Evolutionary conservation across 2,888 invertebrate genomes (phyloP).

Genomic region (Lepidochitona cinerea): DNA sequence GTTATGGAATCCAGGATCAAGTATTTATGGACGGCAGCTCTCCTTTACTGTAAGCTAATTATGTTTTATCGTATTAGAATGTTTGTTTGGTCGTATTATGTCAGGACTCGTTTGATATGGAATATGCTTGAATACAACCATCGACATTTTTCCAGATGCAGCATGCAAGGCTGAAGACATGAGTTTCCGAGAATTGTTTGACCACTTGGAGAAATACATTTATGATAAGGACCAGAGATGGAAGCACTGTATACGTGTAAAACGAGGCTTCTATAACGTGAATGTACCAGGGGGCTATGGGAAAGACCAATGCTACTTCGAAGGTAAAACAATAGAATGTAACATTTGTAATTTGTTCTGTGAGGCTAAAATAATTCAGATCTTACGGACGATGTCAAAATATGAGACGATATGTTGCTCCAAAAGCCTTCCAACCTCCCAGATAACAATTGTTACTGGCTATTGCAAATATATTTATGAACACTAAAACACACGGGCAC

Average conservation of each 20-base stretch:
- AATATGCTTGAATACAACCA: too few relatives aligned
- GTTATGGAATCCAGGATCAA: constrained; percentile 56
- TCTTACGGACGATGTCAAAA: too few relatives aligned
- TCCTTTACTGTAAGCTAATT: constrained; percentile 64
- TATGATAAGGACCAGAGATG: constrained; percentile 65
- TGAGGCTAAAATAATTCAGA: too few relatives aligned
- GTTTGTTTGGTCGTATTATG: neutral
- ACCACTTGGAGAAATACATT: constrained; percentile 62
- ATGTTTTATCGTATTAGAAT: neutral
- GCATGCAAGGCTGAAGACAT: constrained; percentile 67
- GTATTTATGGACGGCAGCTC: constrained; percentile 64
- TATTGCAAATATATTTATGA: too few relatives aligned
- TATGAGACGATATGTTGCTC: too few relatives aligned
- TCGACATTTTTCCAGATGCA: constrained; percentile 60
- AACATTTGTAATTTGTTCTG: too few relatives aligned
- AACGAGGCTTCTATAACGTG: constrained; percentile 61
- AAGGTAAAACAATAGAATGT: constrained; percentile 63
- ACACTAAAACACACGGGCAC: too few relatives aligned
- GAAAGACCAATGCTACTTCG: constrained; percentile 69
- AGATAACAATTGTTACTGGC: too few relatives aligned
- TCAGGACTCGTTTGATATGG: too few relatives aligned
- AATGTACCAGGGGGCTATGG: constrained; percentile 65
- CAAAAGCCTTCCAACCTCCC: too few relatives aligned
- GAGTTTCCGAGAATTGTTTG: constrained; percentile 67
- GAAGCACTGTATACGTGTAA: constrained; percentile 68